Evolutionary conservation across 2,797 vertebrate genomes (phyloP), one percentile per base, ranked within the genome.

Genomic region (Clamator glandarius): DNA sequence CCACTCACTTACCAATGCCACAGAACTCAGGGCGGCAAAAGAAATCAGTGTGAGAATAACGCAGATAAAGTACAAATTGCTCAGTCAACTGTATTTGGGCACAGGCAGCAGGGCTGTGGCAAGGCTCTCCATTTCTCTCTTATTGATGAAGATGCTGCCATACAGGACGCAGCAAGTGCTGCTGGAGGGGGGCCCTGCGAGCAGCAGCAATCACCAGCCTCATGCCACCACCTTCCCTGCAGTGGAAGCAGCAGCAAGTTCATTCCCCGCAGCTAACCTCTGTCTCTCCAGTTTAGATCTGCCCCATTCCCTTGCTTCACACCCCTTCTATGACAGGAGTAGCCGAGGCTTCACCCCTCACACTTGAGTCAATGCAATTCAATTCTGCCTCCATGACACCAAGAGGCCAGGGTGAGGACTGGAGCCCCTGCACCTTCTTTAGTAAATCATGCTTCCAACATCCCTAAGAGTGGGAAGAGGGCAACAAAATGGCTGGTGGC

Each of bases 41-140:
- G 26, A 58, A 80, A 82, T 8, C 19, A 35, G 8, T 46, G 35
- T 1, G 6, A 18, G 66, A 73, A 61, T 6, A 64, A 63, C 0
- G 24, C 69, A 82, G 70, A 72, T 16, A 29, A 66, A 90, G 68
- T 6, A 51, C 11, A 28, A 26, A 39, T 3, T 41, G 21, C 59
- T 88, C 58, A 39, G 28, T 8, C 41, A 59, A 4, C 11, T 0
- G 2, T 10, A 2, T 8, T 5, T 24, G 74, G 54, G 67, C 68
- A 64, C 0, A 0, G 42, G 29, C 31, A 52, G 14, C 51, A 0
- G 20, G 46, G 62, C 54, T 57, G 44, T 0, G 1, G 39, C 51
- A 36, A 31, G 20, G 36, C 36, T 75, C 51, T 64, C 1, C 0
- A 28, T 25, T 41, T 61, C 69, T 81, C 77, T 75, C 48, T n/a